Evolutionary conservation across 2,113 vertebrate genomes (phyloP), one percentile per base, ranked within the genome.

Genomic region (Numida meleagris): DNA sequence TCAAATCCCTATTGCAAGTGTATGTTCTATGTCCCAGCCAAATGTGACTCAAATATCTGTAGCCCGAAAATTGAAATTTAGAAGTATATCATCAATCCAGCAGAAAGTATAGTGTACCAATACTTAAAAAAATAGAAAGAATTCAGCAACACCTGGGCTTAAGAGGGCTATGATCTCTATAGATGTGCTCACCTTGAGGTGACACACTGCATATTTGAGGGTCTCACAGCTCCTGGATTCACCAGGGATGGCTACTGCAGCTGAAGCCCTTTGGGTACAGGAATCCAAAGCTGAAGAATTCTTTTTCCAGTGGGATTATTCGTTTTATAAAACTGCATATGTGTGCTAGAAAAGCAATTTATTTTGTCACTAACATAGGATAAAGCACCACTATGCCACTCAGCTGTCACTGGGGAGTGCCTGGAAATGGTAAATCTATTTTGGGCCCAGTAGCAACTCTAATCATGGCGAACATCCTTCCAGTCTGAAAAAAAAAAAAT

Each of bases 261-360:
- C 70, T 81, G 83, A 83, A 43, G 34, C 36, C 25, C 43, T 90
- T 62, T 61, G 74, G 58, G 34, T 79, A 31, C 46, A 88, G 84
- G 81, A 89, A 57, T 91, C 90, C 46, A 84, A 82, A 89, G 62
- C 34, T 51, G 51, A 57, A 63, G 90, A 88, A 86, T 65, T 36
- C 18, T 86, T 94, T 88, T 86, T 72, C 80, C 83, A 94, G 70
- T 58, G n/a, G 80, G 86, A 88, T 94, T 90, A 68, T 78, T 86
- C 57, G 88, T 93, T 76, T 76, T 84, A 84, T 82, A 73, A 93
- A 75, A 14, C 48, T 76, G 29, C 45, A 2, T 87, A 31, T 93
- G 31, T 72, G 48, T 51, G 21, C 82, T 95, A 71, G 89, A 84
- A 94, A 86, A 95, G 48, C 42, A 90, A 73, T 90, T 89, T 93